These are phyloP conservation scores for Alouatta palliata DNA, from an alignment of 2,113 vertebrate species.

Conservation along the genomic window DNA sequence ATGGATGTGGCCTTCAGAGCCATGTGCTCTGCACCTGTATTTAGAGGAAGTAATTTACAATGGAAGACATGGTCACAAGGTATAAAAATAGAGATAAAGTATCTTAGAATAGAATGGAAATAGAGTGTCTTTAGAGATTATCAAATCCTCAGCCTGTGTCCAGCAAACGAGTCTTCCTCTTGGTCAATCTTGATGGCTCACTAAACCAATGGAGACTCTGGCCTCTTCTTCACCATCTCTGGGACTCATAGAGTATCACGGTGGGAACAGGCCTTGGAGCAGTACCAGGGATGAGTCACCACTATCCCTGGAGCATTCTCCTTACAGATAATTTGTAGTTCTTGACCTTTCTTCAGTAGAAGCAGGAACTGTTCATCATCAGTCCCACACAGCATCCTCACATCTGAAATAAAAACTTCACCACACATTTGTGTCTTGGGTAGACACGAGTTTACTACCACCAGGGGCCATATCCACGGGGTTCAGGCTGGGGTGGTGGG, in stretches of 20 bases:
- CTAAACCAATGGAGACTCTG: accelerated
- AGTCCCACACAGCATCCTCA: neutral
- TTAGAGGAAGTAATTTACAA: neutral
- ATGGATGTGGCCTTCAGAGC: accelerated
- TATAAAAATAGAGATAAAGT: neutral
- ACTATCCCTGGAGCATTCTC: neutral
- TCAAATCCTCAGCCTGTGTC: neutral
- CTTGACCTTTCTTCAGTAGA: neutral
- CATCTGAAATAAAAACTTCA: neutral
- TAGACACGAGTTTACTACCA: too few relatives aligned
- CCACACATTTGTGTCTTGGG: neutral
- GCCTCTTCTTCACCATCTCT: neutral
- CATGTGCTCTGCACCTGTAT: neutral
- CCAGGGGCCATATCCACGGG: neutral
- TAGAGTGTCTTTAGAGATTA: neutral
- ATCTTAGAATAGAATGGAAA: too few relatives aligned
- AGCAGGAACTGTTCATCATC: neutral
- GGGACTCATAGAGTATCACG: accelerated
- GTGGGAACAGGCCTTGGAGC: neutral
- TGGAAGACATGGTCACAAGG: neutral
- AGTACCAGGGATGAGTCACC: neutral
- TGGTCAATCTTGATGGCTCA: accelerated
- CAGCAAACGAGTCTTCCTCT: neutral
- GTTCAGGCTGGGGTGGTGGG: neutral
- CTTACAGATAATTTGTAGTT: neutral